Evolutionary conservation across 2,888 invertebrate species (phyloP), one percentile per base, ranked within the genome.

Genomic region (Argyra leucocephala): DNA sequence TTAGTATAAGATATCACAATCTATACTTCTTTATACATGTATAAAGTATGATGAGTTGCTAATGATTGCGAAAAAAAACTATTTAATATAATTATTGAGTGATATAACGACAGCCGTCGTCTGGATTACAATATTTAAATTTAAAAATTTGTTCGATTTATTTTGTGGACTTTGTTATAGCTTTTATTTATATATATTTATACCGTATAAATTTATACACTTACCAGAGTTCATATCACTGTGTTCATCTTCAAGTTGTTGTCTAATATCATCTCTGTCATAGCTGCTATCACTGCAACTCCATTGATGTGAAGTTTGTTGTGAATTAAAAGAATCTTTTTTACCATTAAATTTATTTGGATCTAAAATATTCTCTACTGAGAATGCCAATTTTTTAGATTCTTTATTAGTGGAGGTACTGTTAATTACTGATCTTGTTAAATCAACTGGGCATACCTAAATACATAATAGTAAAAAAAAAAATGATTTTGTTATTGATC

Each of bases 351-450:
- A 93, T 81, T 93, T 93, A 73, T 88, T 93, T 4, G 93, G 93
- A 79, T 93, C 93, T 71, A 93, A 81, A 69, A 93, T 93, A 75
- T 93, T 93, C 81, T 93, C 93, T 23, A 93, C 93, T 6, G 92
- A 92, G 80, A 93, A 93, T 22, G 93, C 91, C 69, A 93, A 84
- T 69, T 79, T 79, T 24, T 76, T 75, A 23, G 78, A 71, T 66
- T 79, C 80, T 22, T 79, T 76, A 64, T 80, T 79, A 64, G 75
- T 74, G 3, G 74, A 71, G 0, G 74, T 73, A 66, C 75, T 78
- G 31, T 31, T 31, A 23, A 75, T 73, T 65, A 80, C 78, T 1
- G 79, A 77, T 22, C 80, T 75, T 21, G 79, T 80, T 58, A 80
- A 73, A 70, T 80, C 80, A 4, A 80, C 80, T 1, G 80, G 80